Percentiles rank a stretch among this genome's conserved stretches.
Evolutionary conservation across 2,113 vertebrate species (phyloP).

Genomic region (Propithecus coquereli): DNA sequence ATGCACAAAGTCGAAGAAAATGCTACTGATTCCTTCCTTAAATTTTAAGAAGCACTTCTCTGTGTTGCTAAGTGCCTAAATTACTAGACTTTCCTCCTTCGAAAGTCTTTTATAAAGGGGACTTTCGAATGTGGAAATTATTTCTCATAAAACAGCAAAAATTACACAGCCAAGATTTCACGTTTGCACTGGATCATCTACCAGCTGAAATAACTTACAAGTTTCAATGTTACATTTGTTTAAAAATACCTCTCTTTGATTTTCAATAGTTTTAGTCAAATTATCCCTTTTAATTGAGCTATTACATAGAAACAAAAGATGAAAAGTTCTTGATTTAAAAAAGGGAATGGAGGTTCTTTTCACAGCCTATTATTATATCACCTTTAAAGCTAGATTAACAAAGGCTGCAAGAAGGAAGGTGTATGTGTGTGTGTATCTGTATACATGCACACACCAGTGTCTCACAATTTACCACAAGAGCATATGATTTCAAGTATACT

Average conservation of each 20-base stretch:
- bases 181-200: background rate
- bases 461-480: background rate
- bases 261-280: background rate
- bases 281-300: background rate
- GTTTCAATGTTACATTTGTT: background rate
- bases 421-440: too few species aligned
- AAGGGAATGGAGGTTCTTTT: background rate
- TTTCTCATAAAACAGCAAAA: conserved; percentile 8
- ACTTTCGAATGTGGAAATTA: conserved; percentile 32
- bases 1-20: conserved; percentile 50
- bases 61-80: background rate
- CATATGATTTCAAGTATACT: background rate
- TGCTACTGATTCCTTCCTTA: conserved; percentile 23
- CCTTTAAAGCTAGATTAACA: background rate
- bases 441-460: background rate
- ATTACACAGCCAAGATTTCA: background rate
- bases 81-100: background rate
- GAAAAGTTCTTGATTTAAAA: background rate
- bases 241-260: background rate
- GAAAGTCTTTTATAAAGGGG: background rate
- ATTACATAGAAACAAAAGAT: background rate
- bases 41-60: conserved; percentile 48
- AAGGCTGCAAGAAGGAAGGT: background rate
- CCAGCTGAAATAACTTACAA: background rate
- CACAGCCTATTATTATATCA: background rate